Evolutionary conservation across 2,113 vertebrate species (phyloP).

Genomic region (Protobothrops mucrosquamatus): DNA sequence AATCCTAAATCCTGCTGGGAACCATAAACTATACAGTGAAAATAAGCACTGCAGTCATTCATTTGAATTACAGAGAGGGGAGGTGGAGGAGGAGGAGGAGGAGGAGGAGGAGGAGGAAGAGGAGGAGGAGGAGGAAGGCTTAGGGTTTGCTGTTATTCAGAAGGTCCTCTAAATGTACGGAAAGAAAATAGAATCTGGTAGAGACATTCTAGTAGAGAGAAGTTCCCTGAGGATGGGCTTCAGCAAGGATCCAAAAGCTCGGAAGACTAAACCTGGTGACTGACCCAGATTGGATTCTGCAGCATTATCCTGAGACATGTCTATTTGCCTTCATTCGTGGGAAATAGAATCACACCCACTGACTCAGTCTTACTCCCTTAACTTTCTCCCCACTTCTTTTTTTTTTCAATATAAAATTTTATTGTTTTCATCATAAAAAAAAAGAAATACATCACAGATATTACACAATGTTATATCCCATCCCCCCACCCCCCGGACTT

Average conservation of each 20-base stretch:
- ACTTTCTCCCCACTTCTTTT: not conserved
- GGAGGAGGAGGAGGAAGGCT: not conserved
- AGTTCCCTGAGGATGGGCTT: not conserved
- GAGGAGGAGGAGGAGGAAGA: too few relatives aligned
- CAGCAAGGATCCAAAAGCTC: not conserved
- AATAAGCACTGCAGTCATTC: not conserved
- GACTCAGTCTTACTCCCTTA: not conserved
- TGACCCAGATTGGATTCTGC: not conserved
- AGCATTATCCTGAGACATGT: not conserved
- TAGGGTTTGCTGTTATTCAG: not conserved
- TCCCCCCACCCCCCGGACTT: too few relatives aligned
- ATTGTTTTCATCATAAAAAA: too few relatives aligned
- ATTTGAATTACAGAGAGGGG: not conserved
- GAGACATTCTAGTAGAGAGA: not conserved
- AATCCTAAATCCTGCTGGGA: not conserved
- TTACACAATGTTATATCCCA: too few relatives aligned
- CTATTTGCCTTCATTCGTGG: not conserved
- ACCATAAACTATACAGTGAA: not conserved
- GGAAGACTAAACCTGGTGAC: not conserved
- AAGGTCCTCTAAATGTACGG: not conserved
- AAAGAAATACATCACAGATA: too few relatives aligned
- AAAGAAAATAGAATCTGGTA: not conserved
- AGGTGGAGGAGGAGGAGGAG: too few relatives aligned
- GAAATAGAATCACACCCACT: not conserved
- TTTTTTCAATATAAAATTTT: too few relatives aligned